Percentiles rank a stretch among this genome's conserved stretches.
phyloP scores from a whole-genome alignment of 23 tunicate genomes.

The Trididemnum miniatum region DNA sequence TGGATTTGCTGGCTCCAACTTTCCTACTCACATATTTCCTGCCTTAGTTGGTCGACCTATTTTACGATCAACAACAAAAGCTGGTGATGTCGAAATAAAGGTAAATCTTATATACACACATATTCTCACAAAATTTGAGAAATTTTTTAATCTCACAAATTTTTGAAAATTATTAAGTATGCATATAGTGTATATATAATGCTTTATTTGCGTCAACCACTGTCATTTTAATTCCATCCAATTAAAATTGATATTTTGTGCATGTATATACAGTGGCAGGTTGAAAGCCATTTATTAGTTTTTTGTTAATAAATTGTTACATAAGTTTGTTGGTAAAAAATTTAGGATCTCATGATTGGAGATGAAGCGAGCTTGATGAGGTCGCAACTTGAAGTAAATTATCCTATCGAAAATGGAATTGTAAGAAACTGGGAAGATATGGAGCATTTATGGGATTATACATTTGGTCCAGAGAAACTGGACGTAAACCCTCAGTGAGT shows the following conservation, averaged over 20 bases:
- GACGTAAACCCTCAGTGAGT: conserved; percentile 58
- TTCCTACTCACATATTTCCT: conserved; percentile 97
- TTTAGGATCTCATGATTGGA: conserved; percentile 93
- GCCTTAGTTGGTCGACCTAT: conserved; percentile 98
- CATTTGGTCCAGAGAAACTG: conserved; percentile 91
- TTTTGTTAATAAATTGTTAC: too few relatives aligned
- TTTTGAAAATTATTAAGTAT: too few relatives aligned
- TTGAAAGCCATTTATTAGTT: too few relatives aligned
- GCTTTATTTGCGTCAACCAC: too few relatives aligned
- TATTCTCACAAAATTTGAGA: conserved; percentile 31
- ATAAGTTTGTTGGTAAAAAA: not conserved
- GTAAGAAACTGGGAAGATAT: conserved; percentile 99
- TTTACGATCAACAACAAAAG: conserved; percentile 89
- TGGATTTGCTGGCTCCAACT: conserved; percentile 96
- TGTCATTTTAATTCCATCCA: too few relatives aligned
- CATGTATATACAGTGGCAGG: too few relatives aligned
- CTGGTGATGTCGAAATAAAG: conserved; percentile 91
- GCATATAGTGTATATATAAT: too few relatives aligned
- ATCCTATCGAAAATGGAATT: conserved; percentile 99
- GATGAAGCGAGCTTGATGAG: conserved; percentile 82
- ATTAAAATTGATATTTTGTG: too few relatives aligned
- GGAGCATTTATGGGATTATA: conserved; percentile 96
- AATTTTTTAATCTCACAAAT: too few relatives aligned
- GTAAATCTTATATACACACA: conserved; percentile 17
- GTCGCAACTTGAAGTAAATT: conserved; percentile 89